phyloP scores from a whole-genome alignment of 2,797 vertebrate species.

The Micropoecilia bifurca region DNA sequence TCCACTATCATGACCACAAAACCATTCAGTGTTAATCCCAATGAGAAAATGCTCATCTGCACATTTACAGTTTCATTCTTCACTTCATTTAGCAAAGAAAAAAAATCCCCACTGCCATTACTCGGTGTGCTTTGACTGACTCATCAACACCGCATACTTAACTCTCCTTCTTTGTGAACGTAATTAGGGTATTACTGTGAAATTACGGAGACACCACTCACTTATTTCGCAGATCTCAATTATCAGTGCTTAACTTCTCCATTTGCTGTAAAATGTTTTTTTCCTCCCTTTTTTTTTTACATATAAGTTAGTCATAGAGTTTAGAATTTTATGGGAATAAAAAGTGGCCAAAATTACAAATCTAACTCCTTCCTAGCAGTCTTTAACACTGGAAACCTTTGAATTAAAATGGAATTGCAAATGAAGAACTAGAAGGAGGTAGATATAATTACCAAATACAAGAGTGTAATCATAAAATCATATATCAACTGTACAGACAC shows the following conservation, averaged over 20 bases:
- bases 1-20: slow-evolving; percentile 21
- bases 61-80: slow-evolving; percentile 21
- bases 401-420: slow-evolving; percentile 31
- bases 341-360: slow-evolving; percentile 29
- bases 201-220: slow-evolving; percentile 21
- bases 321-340: slow-evolving; percentile 34
- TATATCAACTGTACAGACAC: slow-evolving; percentile 28
- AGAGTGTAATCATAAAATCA: slow-evolving; percentile 36
- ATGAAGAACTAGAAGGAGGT: slow-evolving; percentile 26
- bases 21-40: slow-evolving; percentile 14
- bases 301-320: slow-evolving; percentile 23
- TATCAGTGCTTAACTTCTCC: slow-evolving; percentile 28
- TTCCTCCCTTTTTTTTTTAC: neutral
- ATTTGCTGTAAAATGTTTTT: slow-evolving; percentile 11
- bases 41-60: slow-evolving; percentile 21
- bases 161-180: slow-evolving; percentile 17
- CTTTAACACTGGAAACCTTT: slow-evolving; percentile 17
- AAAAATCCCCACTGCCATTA: slow-evolving; percentile 30
- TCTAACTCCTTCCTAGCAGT: slow-evolving; percentile 18
- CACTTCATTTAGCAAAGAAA: slow-evolving; percentile 40
- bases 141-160: slow-evolving; percentile 39
- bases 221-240: slow-evolving; percentile 32
- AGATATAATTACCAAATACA: slow-evolving; percentile 38
- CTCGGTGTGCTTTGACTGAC: slow-evolving; percentile 22
- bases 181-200: slow-evolving; percentile 44